phyloP scores from a whole-genome alignment of 2,113 vertebrate species.

The Mobula birostris region DNA sequence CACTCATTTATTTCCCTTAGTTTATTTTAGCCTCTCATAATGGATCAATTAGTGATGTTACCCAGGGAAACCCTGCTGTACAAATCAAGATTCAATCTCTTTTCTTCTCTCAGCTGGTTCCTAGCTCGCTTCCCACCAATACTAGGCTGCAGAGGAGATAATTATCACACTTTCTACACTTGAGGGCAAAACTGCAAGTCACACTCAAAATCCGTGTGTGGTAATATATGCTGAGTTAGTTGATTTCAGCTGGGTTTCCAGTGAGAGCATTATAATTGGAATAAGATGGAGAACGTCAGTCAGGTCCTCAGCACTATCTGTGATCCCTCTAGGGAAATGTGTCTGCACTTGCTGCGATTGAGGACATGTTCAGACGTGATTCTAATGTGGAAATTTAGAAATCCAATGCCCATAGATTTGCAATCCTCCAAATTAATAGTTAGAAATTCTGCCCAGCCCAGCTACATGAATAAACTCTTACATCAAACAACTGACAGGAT shows the following conservation, averaged over 20 bases:
- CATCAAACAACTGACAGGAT: neutral
- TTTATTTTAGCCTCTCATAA: neutral
- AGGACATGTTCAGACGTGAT: neutral
- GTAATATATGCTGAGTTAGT: neutral
- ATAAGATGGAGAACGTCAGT: neutral
- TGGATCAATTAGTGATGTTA: neutral
- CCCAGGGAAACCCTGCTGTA: neutral
- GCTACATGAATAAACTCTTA: neutral
- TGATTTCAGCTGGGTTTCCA: neutral
- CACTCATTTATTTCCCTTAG: neutral
- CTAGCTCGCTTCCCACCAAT: neutral
- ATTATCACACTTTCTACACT: neutral
- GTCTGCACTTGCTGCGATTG: neutral
- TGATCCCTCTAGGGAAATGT: conserved; percentile 19
- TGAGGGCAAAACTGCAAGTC: neutral
- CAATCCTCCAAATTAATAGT: neutral
- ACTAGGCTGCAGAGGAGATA: neutral
- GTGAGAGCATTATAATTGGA: conserved; percentile 8
- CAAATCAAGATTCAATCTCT: neutral
- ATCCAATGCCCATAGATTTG: neutral
- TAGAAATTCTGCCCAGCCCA: neutral
- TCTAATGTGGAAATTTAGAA: conserved; percentile 23
- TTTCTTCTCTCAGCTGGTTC: neutral
- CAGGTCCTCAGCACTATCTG: neutral
- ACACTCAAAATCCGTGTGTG: neutral